Evolutionary conservation across 2,113 vertebrate genomes (phyloP), one percentile per base, ranked within the genome.

Genomic region (Rhinopomastus cyanomelas): DNA sequence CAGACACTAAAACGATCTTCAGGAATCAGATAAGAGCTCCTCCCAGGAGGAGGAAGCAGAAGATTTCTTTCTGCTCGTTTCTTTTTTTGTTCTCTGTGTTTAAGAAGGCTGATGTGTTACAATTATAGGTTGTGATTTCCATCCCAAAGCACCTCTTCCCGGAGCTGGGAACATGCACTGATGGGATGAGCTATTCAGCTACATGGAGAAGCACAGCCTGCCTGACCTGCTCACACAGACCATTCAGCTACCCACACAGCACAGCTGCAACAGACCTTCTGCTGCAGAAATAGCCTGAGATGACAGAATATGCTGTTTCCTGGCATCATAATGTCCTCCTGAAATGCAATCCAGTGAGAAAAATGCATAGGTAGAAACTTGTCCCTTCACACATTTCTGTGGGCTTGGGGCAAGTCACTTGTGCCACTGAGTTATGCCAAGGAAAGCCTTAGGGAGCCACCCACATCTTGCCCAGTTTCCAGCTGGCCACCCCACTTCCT

Each of bases 1-100:
- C 90, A 93, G 92, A 79, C 86, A 52, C 83, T 87, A 49, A 93
- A 96, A 94, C 0, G 3, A 85, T 94, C 83, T 55, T 94, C 21
- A 80, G 67, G 84, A 88, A 95, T 95, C 93, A 95, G 92, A 90
- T 90, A 96, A 95, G 86, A 93, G 92, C 74, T 81, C 91, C 89
- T 96, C 93, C 95, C 92, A 92, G 67, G 83, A 95, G 67, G 83
- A 95, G 92, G 86, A 93, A 91, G 74, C 91, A 75, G 94, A 77
- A 55, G 51, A 34, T 66, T 90, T 69, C 88, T 94, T 90, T 95
- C 73, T 92, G 91, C 62, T 69, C 34, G 62, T 73, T 42, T 73
- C 22, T 72, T 68, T 88, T 72, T 83, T 77, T 81, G 5, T 46
- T 73, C 71, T 85, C 71, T 69, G 32, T 72, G 64, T 75, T 84